Base-by-base conservation (phyloP, 2,797 vertebrate species). In the Peromyscus aztecus region DNA sequence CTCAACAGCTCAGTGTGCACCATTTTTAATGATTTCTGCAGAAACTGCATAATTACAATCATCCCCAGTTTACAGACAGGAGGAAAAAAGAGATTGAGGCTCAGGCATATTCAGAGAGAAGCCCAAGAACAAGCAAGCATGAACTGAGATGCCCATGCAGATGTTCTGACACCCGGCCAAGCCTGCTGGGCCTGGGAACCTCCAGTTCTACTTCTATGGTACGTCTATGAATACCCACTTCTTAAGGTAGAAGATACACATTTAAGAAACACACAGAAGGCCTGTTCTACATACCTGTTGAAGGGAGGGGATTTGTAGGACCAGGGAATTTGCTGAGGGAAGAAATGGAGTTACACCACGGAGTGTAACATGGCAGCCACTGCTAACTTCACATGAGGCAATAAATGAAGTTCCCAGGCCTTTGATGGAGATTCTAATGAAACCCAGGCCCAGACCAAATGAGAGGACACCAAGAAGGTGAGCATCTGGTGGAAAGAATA, bases 41-140 rank as follows among this genome's bases (percentile, higher is more conserved):
- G 73, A 93, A 94, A 88, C 34, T 92, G 27, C 31, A 9, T 92
- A 63, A 91, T 65, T 95, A 73, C 76, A 61, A 91, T 16, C 77
- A 61, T 77, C 67, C 82, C 93, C 43, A 67, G n/a, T 85, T 61
- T 43, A 76, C 4, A 83, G 75, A 89, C 43, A 19, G 86, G 7
- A 52, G 49, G 24, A 34, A 90, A 67, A 40, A 21, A 59, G 63
- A 90, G 11, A 78, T 3, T 76, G 75, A 95, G 84, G 9, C 13
- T 65, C 57, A 71, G 76, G 46, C 24, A 69, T 21, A 75, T 61
- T 75, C 77, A 94, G 31, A 67, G 55, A 94, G 80, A 27, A 88
- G 43, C 76, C 88, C 52, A 88, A 88, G 76, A 83, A 78, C 19
- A 21, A 83, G 49, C 73, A 95, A 92, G 34, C 82, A 37, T 90